These are phyloP conservation scores for Ptilonorhynchus violaceus DNA, from an alignment of 2,113 vertebrate species.

Conservation along the genomic window DNA sequence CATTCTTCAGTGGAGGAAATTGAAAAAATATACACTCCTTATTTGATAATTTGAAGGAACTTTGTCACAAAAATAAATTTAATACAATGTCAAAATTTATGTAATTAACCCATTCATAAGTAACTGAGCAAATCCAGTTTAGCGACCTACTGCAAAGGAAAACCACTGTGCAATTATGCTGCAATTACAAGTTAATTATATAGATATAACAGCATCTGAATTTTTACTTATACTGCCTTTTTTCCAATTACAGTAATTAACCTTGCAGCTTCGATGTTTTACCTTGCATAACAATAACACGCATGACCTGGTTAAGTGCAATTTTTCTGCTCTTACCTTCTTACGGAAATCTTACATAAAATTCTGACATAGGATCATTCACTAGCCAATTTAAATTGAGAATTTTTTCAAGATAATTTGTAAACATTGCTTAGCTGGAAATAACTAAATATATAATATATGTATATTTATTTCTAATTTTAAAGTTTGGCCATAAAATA, in stretches of 20 bases:
- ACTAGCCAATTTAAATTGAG: neutral
- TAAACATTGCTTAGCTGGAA: neutral
- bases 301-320: neutral
- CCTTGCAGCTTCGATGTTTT: neutral
- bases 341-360: neutral
- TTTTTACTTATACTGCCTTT: constrained; percentile 18
- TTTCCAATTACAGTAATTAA: constrained; percentile 30
- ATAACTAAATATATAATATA: neutral
- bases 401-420: neutral
- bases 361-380: rapidly evolving
- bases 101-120: neutral
- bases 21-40: neutral
- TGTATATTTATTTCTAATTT: neutral
- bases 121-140: neutral
- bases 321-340: neutral
- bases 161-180: constrained; percentile 17
- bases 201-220: constrained; percentile 20
- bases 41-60: neutral
- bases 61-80: neutral
- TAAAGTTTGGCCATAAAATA: neutral
- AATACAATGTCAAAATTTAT: neutral
- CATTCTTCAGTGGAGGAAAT: neutral
- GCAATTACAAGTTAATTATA: constrained; percentile 29
- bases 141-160: neutral
- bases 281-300: neutral